Conservation (phyloP, 1,140 invertebrate species). For the Muscidifurax raptorellus region DNA sequence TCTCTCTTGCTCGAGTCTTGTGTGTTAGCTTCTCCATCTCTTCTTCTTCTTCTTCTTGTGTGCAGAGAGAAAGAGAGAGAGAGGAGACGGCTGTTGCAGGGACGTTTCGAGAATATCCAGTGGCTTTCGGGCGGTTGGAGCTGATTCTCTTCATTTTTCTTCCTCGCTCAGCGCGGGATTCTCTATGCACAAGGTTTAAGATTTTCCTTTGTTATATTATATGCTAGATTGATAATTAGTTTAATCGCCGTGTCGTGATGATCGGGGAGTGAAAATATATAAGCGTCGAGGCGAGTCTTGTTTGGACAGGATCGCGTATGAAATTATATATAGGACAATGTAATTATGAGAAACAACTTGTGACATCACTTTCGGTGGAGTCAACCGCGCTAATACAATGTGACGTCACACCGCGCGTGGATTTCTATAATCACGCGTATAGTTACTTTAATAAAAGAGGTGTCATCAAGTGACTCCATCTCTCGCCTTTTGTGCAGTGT, state of each 20-base stretch:
- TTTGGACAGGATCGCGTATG: background rate
- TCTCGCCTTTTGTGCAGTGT: constrained; percentile 8
- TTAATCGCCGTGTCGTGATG: background rate
- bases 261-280: background rate
- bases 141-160: too few species aligned
- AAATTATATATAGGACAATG: constrained; percentile 14
- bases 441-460: background rate
- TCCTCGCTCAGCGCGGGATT: too few species aligned
- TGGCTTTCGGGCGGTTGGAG: too few species aligned
- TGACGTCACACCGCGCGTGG: background rate
- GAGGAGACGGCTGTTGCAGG: background rate
- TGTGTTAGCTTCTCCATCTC: background rate
- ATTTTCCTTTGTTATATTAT: too few species aligned
- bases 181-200: too few species aligned
- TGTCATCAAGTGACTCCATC: background rate
- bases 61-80: too few species aligned
- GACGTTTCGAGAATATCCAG: background rate
- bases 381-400: background rate
- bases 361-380: constrained; percentile 12
- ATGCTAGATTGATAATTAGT: background rate
- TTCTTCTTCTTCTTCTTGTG: background rate
- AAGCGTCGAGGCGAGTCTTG: background rate
- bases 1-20: background rate
- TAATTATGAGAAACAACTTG: constrained; percentile 14
- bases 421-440: constrained; percentile 15